A percentile compares a stretch with the other conserved stretches of the same genome.
Conservation (phyloP, 1,140 invertebrate species). For the Coelopa frigida region DNA sequence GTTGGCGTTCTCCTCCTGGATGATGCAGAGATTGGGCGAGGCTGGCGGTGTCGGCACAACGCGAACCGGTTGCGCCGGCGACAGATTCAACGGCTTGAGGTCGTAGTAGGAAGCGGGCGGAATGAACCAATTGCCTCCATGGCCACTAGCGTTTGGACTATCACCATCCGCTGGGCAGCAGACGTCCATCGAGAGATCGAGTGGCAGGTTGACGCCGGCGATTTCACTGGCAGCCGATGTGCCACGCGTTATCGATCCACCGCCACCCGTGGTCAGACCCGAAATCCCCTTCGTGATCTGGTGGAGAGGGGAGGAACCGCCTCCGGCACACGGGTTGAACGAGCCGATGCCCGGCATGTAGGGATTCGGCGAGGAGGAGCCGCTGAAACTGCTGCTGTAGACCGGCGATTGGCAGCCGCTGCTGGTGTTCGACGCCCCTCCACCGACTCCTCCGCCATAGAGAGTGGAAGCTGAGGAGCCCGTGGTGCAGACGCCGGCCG, state of each 20-base stretch:
- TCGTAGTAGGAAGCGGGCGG: constrained; percentile 43
- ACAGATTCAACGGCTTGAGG: constrained; percentile 50
- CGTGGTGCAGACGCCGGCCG: too few relatives aligned
- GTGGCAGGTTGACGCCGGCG: constrained; percentile 27
- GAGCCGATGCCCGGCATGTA: constrained; percentile 22
- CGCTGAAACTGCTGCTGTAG: constrained; percentile 33
- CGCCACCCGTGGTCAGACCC: constrained; percentile 52
- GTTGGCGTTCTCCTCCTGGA: constrained; percentile 65
- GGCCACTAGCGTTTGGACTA: constrained; percentile 18
- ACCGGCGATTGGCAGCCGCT: constrained; percentile 40
- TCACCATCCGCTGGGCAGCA: constrained; percentile 17
- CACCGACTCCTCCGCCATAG: neutral
- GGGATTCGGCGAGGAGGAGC: constrained; percentile 35
- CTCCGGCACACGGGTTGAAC: constrained; percentile 19
- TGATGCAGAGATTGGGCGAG: constrained; percentile 69
- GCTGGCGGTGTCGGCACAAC: constrained; percentile 41
- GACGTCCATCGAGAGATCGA: constrained; percentile 42
- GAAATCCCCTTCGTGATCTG: constrained; percentile 51
- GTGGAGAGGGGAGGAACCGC: constrained; percentile 36
- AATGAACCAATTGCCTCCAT: constrained; percentile 34
- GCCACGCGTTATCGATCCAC: constrained; percentile 70
- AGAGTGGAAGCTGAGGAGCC: too few relatives aligned
- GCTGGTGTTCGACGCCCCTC: constrained; percentile 26
- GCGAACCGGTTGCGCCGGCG: constrained; percentile 48
- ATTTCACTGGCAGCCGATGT: constrained; percentile 49